A percentile compares a stretch with the other conserved stretches of the same genome.
Evolutionary conservation across 1,140 invertebrate genomes (phyloP).

Genomic region (Apis laboriosa): DNA sequence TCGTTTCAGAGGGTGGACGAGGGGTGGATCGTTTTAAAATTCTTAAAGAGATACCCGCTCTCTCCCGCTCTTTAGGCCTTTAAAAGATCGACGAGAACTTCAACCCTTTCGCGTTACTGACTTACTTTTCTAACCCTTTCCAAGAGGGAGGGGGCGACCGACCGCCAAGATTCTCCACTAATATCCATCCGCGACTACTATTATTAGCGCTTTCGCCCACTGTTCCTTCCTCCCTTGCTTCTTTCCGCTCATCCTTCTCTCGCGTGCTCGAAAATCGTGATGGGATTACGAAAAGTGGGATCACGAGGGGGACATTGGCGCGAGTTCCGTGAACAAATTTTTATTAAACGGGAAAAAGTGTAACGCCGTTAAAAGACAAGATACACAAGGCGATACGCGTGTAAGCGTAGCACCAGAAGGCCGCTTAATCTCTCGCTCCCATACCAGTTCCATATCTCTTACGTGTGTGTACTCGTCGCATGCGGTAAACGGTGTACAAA

Average conservation of each 20-base stretch:
- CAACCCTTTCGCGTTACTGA: slow-evolving; percentile 73
- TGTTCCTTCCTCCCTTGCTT: too few species aligned
- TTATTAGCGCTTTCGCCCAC: not conserved
- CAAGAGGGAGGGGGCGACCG: too few species aligned
- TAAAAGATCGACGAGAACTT: slow-evolving; percentile 47
- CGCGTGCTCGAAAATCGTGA: not conserved
- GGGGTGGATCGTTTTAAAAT: slow-evolving; percentile 49
- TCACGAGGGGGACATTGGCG: not conserved
- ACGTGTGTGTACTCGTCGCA: slow-evolving; percentile 26
- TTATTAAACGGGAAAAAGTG: not conserved
- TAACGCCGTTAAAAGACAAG: not conserved
- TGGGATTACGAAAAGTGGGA: not conserved
- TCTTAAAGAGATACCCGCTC: slow-evolving; percentile 60
- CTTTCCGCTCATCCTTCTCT: not conserved
- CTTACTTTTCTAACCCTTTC: slow-evolving; percentile 77
- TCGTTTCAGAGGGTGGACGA: not conserved
- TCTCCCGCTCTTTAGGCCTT: slow-evolving; percentile 41
- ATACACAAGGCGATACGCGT: slow-evolving; percentile 21
- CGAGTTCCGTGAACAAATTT: slow-evolving; percentile 8
- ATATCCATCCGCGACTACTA: too few species aligned
- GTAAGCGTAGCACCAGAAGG: slow-evolving; percentile 29
- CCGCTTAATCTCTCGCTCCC: slow-evolving; percentile 42
- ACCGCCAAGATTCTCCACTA: not conserved
- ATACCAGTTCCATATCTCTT: slow-evolving; percentile 39
- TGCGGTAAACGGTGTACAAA: slow-evolving; percentile 56